Conservation (phyloP, 2,888 invertebrate genomes). For the Melipona beecheii region DNA sequence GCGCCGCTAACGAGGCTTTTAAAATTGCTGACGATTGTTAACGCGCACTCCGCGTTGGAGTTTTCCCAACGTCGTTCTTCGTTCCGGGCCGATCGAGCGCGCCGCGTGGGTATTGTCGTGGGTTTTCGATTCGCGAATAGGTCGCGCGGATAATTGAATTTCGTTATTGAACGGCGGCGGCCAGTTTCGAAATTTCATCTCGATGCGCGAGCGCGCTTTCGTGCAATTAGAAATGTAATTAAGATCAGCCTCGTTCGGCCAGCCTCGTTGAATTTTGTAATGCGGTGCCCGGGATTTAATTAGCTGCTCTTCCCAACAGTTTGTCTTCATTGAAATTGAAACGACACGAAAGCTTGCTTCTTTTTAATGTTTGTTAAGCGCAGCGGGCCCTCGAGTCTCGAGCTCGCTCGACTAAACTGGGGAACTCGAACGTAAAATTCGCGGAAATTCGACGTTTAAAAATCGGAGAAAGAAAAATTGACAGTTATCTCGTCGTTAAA, state of each 20-base stretch:
- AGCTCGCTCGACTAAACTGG: no score
- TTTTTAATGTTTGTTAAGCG: background rate
- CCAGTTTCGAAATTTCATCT: constrained; percentile 21
- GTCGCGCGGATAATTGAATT: constrained; percentile 31
- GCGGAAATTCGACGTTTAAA: no score
- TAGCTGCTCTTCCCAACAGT: background rate
- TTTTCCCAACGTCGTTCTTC: background rate
- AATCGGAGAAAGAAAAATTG: no score
- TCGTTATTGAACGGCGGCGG: constrained; percentile 10
- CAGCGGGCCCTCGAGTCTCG: no score
- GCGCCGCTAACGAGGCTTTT: constrained; percentile 6
- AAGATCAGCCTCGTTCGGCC: constrained; percentile 14
- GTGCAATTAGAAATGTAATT: constrained; percentile 30
- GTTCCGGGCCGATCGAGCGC: background rate
- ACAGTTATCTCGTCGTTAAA: no score
- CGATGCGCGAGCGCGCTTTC: background rate
- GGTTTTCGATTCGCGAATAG: background rate
- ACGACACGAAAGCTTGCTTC: background rate
- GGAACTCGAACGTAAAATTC: no score
- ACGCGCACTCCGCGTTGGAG: background rate
- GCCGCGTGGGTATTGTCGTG: no score
- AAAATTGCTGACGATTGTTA: constrained; percentile 19
- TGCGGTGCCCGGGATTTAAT: constrained; percentile 8
- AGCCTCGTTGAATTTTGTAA: background rate
- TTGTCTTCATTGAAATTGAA: background rate